phyloP scores from a whole-genome alignment of 2,797 vertebrate species.

The Antrozous pallidus region DNA sequence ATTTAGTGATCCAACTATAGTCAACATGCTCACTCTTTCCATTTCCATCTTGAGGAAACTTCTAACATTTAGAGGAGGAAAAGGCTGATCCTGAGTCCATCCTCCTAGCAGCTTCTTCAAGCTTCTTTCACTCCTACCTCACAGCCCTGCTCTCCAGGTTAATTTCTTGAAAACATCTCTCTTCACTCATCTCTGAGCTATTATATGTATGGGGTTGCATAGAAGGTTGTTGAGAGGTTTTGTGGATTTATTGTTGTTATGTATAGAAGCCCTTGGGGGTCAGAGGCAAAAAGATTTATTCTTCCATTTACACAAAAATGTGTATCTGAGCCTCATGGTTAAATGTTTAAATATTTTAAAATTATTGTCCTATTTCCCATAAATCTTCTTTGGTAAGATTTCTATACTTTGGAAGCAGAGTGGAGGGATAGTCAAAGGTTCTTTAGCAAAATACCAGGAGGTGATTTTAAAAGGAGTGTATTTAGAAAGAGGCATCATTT shows the following conservation, averaged over 20 bases:
- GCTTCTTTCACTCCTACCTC: not conserved
- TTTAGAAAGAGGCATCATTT: constrained; percentile 13
- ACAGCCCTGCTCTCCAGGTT: not conserved
- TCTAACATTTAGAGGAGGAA: not conserved
- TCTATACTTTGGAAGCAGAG: constrained; percentile 24
- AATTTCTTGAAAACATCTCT: constrained; percentile 3
- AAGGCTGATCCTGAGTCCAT: not conserved
- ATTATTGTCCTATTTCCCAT: not conserved
- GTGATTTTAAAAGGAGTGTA: not conserved
- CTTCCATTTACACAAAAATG: not conserved
- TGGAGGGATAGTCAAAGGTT: not conserved
- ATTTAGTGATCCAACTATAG: not conserved
- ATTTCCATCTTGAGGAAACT: not conserved
- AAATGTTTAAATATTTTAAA: constrained; percentile 39
- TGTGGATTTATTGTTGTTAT: not conserved
- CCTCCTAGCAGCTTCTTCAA: not conserved
- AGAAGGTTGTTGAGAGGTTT: not conserved
- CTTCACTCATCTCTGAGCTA: not conserved
- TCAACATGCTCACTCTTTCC: not conserved
- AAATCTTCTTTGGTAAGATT: constrained; percentile 6
- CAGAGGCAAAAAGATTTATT: not conserved
- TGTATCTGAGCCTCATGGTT: constrained; percentile 5
- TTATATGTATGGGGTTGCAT: not conserved
- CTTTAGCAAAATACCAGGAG: not conserved
- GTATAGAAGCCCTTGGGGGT: not conserved